A percentile compares a stretch with the other conserved stretches of the same genome.
phyloP scores from a whole-genome alignment of 2,113 vertebrate species.

The Telmatochromis sp. region DNA sequence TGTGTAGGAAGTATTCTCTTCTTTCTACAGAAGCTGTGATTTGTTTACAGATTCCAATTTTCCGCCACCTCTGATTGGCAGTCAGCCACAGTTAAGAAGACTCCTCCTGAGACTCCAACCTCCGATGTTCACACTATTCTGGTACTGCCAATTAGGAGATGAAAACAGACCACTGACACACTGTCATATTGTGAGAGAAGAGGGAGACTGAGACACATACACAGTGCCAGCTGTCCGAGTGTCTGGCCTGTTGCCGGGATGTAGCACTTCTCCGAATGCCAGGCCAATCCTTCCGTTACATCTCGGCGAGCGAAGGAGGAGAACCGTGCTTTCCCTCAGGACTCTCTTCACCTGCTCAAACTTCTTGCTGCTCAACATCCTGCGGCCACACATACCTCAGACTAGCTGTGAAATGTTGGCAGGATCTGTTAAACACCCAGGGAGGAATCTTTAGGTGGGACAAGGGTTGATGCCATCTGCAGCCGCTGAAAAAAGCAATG shows the following conservation, averaged over 20 bases:
- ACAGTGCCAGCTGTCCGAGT: slow-evolving; percentile 41
- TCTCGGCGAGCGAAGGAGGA: slow-evolving; percentile 30
- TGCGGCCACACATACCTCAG: background rate
- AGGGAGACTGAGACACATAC: background rate
- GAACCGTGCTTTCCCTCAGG: slow-evolving; percentile 30
- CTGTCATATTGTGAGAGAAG: slow-evolving; percentile 13
- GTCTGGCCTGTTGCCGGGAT: slow-evolving; percentile 56
- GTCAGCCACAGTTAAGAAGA: background rate
- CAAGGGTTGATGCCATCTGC: background rate
- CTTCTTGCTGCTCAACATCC: slow-evolving; percentile 16
- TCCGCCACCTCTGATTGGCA: background rate
- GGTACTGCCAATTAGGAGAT: slow-evolving; percentile 20
- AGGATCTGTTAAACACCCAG: background rate
- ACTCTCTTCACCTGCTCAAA: slow-evolving; percentile 43
- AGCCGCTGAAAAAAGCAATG: background rate
- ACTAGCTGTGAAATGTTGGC: slow-evolving; percentile 42
- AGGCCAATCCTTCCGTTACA: slow-evolving; percentile 43
- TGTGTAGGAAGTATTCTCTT: background rate
- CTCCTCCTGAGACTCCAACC: background rate
- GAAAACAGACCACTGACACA: slow-evolving; percentile 38
- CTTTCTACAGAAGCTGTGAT: background rate
- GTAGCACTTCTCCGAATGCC: slow-evolving; percentile 56
- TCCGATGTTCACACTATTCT: slow-evolving; percentile 46
- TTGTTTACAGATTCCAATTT: background rate
- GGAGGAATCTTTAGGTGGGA: background rate